Base-by-base conservation (phyloP, 2,888 invertebrate genomes). In the Pecten maximus region DNA sequence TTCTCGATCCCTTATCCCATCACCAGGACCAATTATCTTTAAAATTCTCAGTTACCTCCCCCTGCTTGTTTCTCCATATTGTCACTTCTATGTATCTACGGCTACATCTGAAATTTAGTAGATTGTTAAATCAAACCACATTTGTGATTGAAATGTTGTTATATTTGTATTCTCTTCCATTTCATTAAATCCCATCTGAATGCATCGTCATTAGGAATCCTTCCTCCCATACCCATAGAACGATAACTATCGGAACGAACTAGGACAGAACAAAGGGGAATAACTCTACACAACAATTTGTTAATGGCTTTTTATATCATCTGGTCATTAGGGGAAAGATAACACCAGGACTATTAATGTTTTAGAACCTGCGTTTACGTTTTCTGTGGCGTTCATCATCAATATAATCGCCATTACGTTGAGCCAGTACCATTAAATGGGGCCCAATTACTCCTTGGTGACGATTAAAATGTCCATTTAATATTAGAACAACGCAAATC, bases 271-370 rank as follows among this genome's bases (percentile, higher is more conserved):
- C 74, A 74, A 74, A 74, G 74, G 74, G 74, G 35, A 74, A 74
- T 74, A 74, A 74, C 74, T 28, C 74, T 74, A 28, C 28, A 10
- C 74, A 28, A 74, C 74, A 74, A 74, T 74, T 74, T 74, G 74
- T 35, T 74, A 74, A 74, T 74, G 74, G 74, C 74, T 12, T 74
- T 74, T 74, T 15, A 74, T 74, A 28, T 74, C 28, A 74, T 28
- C 74, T 35, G 74, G 35, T 74, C 28, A 35, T 2, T 74, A 23
- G 10, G 74, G 28, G 23, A 74, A 74, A 74, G 60, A 74, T 74
- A 35, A 74, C 74, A 74, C 74, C 28, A 74, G 6, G 74, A 6
- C 74, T 12, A 10, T 35, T 35, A 74, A 74, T 74, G 74, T 15
- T 8, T 28, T 35, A 28, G 74, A 28, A 74, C 23, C 4, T 35